Evolutionary conservation across 1,140 invertebrate species (phyloP).

Genomic region (Hestina assimilis): DNA sequence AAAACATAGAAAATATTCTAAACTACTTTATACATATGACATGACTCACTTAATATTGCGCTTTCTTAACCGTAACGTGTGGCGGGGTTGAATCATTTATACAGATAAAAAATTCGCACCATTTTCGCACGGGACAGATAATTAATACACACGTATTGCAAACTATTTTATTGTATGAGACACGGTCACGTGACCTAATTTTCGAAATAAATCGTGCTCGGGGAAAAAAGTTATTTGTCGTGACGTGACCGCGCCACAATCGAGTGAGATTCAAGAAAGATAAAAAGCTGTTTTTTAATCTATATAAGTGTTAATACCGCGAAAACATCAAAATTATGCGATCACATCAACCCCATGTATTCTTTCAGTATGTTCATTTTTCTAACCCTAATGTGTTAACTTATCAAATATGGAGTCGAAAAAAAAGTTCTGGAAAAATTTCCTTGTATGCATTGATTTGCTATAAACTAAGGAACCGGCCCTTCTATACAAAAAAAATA

Average conservation of each 20-base stretch:
- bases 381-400: too few relatives aligned
- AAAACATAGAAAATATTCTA: slow-evolving; percentile 73
- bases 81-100: slow-evolving; percentile 28
- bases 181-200: too few relatives aligned
- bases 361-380: too few relatives aligned
- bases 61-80: slow-evolving; percentile 59
- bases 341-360: neutral
- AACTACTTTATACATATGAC: slow-evolving; percentile 70
- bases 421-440: too few relatives aligned
- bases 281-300: neutral
- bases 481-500: too few relatives aligned
- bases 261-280: slow-evolving; percentile 35
- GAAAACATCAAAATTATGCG: neutral
- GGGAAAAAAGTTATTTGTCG: too few relatives aligned
- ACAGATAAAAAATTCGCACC: slow-evolving; percentile 18
- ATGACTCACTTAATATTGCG: slow-evolving; percentile 73
- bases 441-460: too few relatives aligned
- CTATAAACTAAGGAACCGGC: too few relatives aligned
- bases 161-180: too few relatives aligned
- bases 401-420: too few relatives aligned
- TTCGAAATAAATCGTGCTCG: too few relatives aligned
- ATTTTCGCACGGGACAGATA: neutral
- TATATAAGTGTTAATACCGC: neutral
- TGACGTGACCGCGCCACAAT: slow-evolving; percentile 1
- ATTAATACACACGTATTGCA: too few relatives aligned